Evolutionary conservation across 2,797 vertebrate species (phyloP).

Genomic region (Aldrovandia affinis): DNA sequence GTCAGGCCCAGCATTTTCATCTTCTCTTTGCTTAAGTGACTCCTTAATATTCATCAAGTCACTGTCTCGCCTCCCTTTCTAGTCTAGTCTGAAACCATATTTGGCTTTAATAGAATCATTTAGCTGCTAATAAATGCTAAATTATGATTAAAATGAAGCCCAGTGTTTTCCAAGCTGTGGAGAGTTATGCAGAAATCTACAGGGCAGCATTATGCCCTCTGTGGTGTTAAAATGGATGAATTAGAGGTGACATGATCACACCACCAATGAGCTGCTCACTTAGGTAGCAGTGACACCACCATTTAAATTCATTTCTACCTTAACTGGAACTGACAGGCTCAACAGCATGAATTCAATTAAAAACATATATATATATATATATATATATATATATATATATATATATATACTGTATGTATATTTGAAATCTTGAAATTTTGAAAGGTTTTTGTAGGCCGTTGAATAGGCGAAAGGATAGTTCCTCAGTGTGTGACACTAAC

Average conservation of each 20-base stretch:
- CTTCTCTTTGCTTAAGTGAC: constrained; percentile 34
- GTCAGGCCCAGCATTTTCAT: constrained; percentile 21
- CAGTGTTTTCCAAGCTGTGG: constrained; percentile 15
- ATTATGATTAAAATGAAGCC: constrained; percentile 30
- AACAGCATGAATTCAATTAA: constrained; percentile 28
- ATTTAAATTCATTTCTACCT: constrained; percentile 25
- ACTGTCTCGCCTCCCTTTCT: not conserved
- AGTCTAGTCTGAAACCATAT: constrained; percentile 20
- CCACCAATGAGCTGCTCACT: constrained; percentile 12
- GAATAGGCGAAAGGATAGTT: too few species aligned
- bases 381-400: too few species aligned
- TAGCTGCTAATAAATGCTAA: constrained; percentile 27
- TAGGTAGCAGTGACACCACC: constrained; percentile 21
- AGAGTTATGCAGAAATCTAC: constrained; percentile 19
- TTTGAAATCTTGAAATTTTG: too few species aligned
- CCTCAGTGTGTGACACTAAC: too few species aligned
- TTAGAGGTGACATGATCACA: constrained; percentile 32
- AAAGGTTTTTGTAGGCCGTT: too few species aligned
- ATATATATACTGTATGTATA: too few species aligned
- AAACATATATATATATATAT: too few species aligned
- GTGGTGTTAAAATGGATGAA: constrained; percentile 16
- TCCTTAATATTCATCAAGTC: constrained; percentile 33
- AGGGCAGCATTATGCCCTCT: not conserved
- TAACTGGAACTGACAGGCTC: constrained; percentile 23
- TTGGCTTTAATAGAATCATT: constrained; percentile 31